phyloP scores from a whole-genome alignment of 2,888 invertebrate genomes.

The Temnothorax ravouxi region DNA sequence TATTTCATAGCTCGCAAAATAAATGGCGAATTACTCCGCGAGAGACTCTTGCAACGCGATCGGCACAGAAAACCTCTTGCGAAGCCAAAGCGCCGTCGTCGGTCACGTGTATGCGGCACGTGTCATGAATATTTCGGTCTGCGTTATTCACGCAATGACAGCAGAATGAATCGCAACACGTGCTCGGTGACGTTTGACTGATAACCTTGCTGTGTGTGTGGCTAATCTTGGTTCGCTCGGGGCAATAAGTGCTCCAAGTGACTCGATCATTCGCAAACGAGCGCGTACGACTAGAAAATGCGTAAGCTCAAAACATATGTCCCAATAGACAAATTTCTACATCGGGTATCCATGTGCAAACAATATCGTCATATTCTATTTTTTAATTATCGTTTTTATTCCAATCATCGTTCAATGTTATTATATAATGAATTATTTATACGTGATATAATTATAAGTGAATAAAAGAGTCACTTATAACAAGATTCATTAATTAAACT shows the following conservation, averaged over 20 bases:
- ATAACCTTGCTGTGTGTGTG: constrained; percentile 79
- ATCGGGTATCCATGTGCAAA: not conserved
- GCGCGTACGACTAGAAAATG: constrained; percentile 26
- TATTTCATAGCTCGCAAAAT: constrained; percentile 55
- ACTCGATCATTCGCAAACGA: constrained; percentile 59
- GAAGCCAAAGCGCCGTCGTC: constrained; percentile 51
- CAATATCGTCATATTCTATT: constrained; percentile 3
- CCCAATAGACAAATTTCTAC: constrained; percentile 49
- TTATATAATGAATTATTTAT: not conserved
- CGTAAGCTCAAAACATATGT: constrained; percentile 30
- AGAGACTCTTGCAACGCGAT: not conserved
- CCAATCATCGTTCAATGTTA: not conserved
- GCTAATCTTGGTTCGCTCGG: constrained; percentile 76
- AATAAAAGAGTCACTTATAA: not conserved
- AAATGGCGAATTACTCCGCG: constrained; percentile 48
- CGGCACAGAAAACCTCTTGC: constrained; percentile 33
- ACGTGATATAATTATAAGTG: not conserved
- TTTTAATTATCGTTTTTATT: not conserved
- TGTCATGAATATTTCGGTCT: constrained; percentile 82
- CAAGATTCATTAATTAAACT: not conserved
- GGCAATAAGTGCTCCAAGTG: constrained; percentile 46
- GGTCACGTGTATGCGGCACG: constrained; percentile 76
- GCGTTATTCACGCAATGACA: constrained; percentile 86
- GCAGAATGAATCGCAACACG: constrained; percentile 84
- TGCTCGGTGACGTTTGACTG: constrained; percentile 83